Percentiles rank a stretch among this genome's conserved stretches.
These are phyloP conservation scores for Mystacornis crossleyi DNA, from an alignment of 2,113 vertebrate genomes.

Conservation along the genomic window DNA sequence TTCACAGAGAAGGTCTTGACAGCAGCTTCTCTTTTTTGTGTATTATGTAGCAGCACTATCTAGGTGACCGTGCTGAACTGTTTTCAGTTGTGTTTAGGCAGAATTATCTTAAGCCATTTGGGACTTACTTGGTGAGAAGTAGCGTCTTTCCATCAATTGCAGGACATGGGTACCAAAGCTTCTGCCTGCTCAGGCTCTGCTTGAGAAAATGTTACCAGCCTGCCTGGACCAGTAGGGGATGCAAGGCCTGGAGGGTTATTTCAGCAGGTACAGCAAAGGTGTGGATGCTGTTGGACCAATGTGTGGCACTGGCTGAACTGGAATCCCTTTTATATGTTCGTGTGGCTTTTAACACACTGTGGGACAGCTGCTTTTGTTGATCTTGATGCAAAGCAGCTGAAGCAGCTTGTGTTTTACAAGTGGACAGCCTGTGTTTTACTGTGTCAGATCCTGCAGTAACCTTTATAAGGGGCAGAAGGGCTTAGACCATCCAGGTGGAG, in stretches of 20 bases:
- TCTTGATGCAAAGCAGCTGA: not conserved
- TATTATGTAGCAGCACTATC: not conserved
- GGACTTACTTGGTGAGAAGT: not conserved
- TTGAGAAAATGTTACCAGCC: not conserved
- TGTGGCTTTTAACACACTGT: not conserved
- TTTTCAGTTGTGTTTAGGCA: not conserved
- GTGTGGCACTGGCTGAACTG: not conserved
- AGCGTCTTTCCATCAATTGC: not conserved
- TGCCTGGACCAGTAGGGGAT: not conserved
- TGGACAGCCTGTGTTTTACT: not conserved
- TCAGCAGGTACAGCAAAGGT: not conserved
- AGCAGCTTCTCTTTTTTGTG: not conserved
- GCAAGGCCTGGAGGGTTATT: not conserved
- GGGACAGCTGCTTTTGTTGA: not conserved
- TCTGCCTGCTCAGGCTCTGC: not conserved
- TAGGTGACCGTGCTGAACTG: accelerated
- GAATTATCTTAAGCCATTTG: not conserved
- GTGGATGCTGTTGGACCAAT: not conserved
- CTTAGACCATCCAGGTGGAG: not conserved
- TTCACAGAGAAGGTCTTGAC: not conserved
- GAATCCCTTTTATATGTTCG: not conserved
- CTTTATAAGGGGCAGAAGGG: not conserved
- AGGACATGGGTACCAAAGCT: not conserved
- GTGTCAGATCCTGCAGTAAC: not conserved
- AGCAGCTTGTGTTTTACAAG: not conserved